phyloP scores from a whole-genome alignment of 2,797 vertebrate species.

The Leptatherina wallacei region DNA sequence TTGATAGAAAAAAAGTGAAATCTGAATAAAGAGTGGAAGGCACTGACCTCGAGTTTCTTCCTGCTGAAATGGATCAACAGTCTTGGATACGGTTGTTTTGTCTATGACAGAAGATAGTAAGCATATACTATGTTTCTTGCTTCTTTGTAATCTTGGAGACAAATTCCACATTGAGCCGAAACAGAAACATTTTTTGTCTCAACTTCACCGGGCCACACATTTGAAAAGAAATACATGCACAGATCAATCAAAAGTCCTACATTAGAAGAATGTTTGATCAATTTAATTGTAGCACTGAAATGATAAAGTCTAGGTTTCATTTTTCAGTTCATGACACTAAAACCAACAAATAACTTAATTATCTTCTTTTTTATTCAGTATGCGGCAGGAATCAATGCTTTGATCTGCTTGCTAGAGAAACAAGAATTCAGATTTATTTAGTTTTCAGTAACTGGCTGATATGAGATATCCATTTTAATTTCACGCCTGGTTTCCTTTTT shows the following conservation, averaged over 20 bases:
- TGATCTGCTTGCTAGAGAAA: background rate
- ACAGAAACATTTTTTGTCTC: background rate
- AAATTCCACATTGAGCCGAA: background rate
- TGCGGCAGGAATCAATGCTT: background rate
- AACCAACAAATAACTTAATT: background rate
- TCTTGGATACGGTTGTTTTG: background rate
- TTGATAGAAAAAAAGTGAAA: background rate
- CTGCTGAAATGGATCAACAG: background rate
- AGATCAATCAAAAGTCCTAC: background rate
- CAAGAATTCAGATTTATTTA: slow-evolving; percentile 1
- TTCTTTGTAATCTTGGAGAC: background rate
- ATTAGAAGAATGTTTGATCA: background rate
- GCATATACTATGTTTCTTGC: background rate
- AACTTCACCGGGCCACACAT: background rate
- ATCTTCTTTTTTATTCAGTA: background rate
- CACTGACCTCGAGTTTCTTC: too few relatives aligned
- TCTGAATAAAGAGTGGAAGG: background rate
- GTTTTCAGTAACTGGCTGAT: background rate
- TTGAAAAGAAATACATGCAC: background rate
- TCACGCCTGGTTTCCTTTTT: background rate
- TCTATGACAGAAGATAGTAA: background rate
- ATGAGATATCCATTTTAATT: background rate
- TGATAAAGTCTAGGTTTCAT: background rate
- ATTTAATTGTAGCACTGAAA: background rate
- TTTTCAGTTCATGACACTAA: background rate